These are phyloP conservation scores for Drosophila macrospina DNA, from an alignment of 2,888 invertebrate species.

Conservation along the genomic window DNA sequence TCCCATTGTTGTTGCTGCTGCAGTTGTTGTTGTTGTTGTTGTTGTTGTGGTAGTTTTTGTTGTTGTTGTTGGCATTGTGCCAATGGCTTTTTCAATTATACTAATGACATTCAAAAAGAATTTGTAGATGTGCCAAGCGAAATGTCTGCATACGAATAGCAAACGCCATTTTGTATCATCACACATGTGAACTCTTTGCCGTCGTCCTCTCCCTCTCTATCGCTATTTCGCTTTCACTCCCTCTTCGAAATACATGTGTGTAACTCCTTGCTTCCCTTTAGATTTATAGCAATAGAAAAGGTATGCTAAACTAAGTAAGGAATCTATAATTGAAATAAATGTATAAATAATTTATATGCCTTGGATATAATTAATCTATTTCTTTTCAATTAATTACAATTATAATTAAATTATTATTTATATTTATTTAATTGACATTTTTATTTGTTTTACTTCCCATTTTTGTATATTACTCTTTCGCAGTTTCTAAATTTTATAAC, in stretches of 20 bases:
- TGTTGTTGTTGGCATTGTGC: slow-evolving; percentile 70
- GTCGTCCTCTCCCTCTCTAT: neutral
- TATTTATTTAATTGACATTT: no score
- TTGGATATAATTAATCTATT: neutral
- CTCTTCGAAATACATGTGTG: slow-evolving; percentile 16
- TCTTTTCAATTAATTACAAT: neutral
- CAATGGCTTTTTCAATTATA: slow-evolving; percentile 80
- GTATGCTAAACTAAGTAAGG: neutral
- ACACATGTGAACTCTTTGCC: slow-evolving; percentile 50
- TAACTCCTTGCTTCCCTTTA: slow-evolving; percentile 15
- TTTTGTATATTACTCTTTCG: neutral
- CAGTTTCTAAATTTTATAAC: no score
- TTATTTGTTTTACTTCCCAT: no score
- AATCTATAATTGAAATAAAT: neutral
- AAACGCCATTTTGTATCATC: slow-evolving; percentile 65
- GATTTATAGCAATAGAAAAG: slow-evolving; percentile 1
- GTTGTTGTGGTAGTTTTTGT: no score
- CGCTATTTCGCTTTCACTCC: no score
- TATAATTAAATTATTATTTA: neutral
- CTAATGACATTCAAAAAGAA: slow-evolving; percentile 80
- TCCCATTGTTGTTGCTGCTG: slow-evolving; percentile 35
- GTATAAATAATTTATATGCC: neutral
- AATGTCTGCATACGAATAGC: slow-evolving; percentile 63
- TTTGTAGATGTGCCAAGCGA: slow-evolving; percentile 76
- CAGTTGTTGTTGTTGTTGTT: slow-evolving; percentile 62